phyloP scores from a whole-genome alignment of 2,888 invertebrate species.

The Lasioglossum calceatum region DNA sequence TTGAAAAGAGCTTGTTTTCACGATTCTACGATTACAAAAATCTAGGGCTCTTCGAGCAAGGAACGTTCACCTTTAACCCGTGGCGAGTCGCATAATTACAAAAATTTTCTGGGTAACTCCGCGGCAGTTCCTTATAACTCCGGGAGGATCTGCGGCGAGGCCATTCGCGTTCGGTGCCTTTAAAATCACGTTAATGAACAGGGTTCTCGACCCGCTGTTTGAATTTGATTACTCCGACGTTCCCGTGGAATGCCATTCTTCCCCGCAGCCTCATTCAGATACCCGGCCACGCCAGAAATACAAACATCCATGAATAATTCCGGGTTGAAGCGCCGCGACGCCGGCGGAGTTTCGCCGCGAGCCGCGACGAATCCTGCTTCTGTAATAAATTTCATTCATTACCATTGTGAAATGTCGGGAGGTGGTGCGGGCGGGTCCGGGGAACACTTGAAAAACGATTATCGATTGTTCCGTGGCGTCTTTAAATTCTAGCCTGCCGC shows the following conservation, averaged over 20 bases:
- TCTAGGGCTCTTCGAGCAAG: background rate
- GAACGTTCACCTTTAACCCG: conserved; percentile 30
- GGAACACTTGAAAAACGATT: conserved; percentile 20
- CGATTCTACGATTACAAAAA: background rate
- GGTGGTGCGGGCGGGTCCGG: too few relatives aligned
- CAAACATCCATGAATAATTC: conserved; percentile 45
- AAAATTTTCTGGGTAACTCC: conserved; percentile 9
- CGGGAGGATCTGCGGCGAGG: conserved; percentile 2
- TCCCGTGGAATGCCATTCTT: conserved; percentile 11
- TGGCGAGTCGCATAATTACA: conserved; percentile 27
- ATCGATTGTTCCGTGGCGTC: conserved; percentile 21
- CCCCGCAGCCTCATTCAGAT: background rate
- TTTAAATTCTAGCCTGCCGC: conserved; percentile 22
- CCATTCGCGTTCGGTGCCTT: conserved; percentile 26
- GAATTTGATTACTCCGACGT: conserved; percentile 28
- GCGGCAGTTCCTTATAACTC: conserved; percentile 34
- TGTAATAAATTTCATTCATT: conserved; percentile 33
- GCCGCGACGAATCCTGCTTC: conserved; percentile 7
- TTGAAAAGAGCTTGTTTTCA: background rate
- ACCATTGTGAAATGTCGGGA: background rate
- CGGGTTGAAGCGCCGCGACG: background rate
- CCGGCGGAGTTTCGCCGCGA: background rate
- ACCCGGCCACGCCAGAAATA: conserved; percentile 14
- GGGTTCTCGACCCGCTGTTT: background rate
- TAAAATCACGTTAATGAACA: conserved; percentile 35